These are phyloP conservation scores for Vannuccia rotundouncinata DNA, from an alignment of 2,888 invertebrate species.

Conservation along the genomic window DNA sequence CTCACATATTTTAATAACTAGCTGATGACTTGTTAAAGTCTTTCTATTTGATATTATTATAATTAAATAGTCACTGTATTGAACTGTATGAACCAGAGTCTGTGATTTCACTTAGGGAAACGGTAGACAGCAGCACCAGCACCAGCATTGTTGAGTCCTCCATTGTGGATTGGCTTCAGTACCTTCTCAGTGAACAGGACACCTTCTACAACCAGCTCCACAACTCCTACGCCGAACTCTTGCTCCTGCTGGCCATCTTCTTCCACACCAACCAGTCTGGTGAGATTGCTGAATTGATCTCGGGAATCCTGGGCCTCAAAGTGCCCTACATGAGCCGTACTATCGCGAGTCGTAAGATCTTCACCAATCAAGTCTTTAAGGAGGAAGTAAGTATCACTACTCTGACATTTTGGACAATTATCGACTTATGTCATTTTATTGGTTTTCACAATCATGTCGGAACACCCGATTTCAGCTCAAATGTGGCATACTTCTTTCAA, in stretches of 20 bases:
- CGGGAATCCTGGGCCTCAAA: constrained; percentile 88
- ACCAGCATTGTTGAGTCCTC: constrained; percentile 3
- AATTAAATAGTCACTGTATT: too few relatives aligned
- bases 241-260: constrained; percentile 87
- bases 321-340: constrained; percentile 42
- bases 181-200: constrained; percentile 31
- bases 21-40: too few relatives aligned
- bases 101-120: constrained; percentile 7
- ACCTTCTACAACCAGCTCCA: constrained; percentile 18
- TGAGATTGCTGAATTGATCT: constrained; percentile 85
- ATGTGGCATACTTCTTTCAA: too few relatives aligned
- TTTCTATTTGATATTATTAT: too few relatives aligned
- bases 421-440: too few relatives aligned
- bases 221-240: constrained; percentile 81
- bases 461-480: too few relatives aligned
- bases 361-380: constrained; percentile 90
- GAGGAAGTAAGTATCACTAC: constrained; percentile 66
- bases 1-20: too few relatives aligned
- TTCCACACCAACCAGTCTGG: constrained; percentile 88
- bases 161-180: constrained; percentile 25
- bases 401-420: too few relatives aligned
- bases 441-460: too few relatives aligned
- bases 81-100: too few relatives aligned
- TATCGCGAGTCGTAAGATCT: constrained; percentile 60
- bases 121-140: background rate